Evolutionary conservation across 2,888 invertebrate species (phyloP).

Genomic region (Rhamnusium bicolor): DNA sequence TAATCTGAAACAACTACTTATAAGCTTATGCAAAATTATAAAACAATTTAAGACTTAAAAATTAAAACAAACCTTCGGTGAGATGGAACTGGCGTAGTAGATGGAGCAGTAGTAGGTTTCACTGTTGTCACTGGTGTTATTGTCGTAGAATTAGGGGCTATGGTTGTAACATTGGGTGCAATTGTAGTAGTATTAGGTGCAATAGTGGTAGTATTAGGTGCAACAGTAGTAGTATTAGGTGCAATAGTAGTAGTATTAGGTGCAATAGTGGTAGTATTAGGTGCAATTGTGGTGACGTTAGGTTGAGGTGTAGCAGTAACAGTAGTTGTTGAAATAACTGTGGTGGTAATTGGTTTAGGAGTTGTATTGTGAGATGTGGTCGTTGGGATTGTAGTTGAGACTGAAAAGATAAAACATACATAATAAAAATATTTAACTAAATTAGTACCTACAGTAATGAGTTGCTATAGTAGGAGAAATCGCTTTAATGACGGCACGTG

Average conservation of each 20-base stretch:
- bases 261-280: slow-evolving; percentile 46
- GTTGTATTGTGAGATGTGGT: background rate
- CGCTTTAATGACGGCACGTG: no score
- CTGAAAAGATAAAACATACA: background rate
- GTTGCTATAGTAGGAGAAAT: no score
- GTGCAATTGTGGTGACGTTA: slow-evolving; percentile 42
- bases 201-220: slow-evolving; percentile 41
- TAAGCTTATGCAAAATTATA: no score
- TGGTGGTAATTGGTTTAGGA: background rate
- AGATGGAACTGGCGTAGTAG: slow-evolving; percentile 49
- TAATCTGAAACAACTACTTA: no score
- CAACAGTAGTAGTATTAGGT: slow-evolving; percentile 41
- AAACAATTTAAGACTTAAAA: background rate
- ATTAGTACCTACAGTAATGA: no score
- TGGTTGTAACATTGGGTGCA: slow-evolving; percentile 58
- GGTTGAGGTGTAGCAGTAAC: slow-evolving; percentile 46
- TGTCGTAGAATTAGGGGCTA: slow-evolving; percentile 48
- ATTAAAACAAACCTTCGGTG: slow-evolving; percentile 61
- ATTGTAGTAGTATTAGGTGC: slow-evolving; percentile 49
- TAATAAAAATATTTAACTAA: background rate
- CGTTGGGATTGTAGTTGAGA: no score
- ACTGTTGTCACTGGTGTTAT: slow-evolving; percentile 47
- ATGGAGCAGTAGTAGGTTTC: slow-evolving; percentile 12
- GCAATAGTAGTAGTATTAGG: slow-evolving; percentile 46
- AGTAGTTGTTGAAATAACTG: background rate